phyloP scores from a whole-genome alignment of 2,797 vertebrate genomes.

The Lepilemur ruficaudatus region DNA sequence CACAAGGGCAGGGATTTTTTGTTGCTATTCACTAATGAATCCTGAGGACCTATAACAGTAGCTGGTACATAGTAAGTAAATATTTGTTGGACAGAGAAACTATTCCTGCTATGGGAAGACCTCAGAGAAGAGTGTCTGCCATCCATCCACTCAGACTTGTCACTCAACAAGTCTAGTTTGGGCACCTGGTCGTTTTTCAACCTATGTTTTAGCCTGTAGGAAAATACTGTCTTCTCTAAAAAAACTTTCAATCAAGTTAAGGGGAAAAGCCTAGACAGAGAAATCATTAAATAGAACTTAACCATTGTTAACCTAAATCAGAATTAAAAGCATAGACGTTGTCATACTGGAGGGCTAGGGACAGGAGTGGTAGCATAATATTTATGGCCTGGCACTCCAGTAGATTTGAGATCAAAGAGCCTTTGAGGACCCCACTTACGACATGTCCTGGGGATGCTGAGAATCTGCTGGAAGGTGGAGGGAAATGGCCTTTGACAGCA shows the following conservation, averaged over 20 bases:
- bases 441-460: neutral
- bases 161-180: neutral
- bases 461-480: neutral
- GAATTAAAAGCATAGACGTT: neutral
- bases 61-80: neutral
- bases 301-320: neutral
- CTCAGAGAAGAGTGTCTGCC: neutral
- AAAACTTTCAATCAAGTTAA: neutral
- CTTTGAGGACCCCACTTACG: neutral
- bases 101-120: neutral
- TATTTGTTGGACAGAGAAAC: neutral
- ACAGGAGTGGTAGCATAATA: neutral
- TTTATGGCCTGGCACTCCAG: neutral
- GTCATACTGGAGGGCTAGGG: neutral
- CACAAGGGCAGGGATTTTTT: neutral
- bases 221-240: neutral
- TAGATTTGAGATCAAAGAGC: neutral
- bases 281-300: neutral
- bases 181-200: neutral
- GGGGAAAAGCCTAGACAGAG: neutral
- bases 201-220: neutral
- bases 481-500: neutral
- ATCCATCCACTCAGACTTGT: neutral
- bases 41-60: neutral
- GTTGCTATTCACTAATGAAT: neutral